These are phyloP conservation scores for Columbina picui DNA, from an alignment of 2,113 vertebrate species.

Conservation along the genomic window DNA sequence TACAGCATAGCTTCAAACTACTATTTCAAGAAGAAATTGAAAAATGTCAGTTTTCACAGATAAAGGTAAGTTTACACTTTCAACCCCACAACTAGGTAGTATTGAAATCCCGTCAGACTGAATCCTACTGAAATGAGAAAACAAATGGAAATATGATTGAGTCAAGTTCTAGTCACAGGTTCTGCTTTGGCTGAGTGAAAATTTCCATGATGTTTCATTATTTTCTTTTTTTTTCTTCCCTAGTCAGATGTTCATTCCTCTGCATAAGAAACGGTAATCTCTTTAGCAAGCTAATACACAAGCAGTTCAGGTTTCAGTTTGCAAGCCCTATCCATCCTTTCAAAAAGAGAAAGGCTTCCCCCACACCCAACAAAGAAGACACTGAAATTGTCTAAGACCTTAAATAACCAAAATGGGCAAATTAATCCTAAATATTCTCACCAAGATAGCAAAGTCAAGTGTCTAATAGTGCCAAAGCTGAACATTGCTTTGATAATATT, in stretches of 20 bases:
- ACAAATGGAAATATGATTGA: neutral
- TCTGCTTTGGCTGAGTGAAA: neutral
- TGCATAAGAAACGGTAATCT: neutral
- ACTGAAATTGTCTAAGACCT: neutral
- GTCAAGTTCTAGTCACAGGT: neutral
- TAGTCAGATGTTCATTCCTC: neutral
- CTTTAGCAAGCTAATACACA: neutral
- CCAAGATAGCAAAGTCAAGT: neutral
- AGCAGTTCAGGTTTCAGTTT: neutral
- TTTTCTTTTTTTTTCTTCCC: too few relatives aligned
- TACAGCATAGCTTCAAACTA: neutral
- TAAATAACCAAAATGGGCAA: neutral
- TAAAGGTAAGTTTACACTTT: neutral
- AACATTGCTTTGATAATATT: neutral
- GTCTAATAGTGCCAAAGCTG: neutral
- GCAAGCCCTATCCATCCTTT: neutral
- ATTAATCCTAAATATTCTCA: neutral
- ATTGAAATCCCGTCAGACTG: neutral
- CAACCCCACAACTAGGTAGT: neutral
- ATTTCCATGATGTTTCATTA: neutral
- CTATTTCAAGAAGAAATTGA: conserved; percentile 14
- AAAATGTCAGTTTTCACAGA: neutral
- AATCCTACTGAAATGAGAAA: neutral
- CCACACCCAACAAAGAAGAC: rapidly evolving
- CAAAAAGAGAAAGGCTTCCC: neutral